These are phyloP conservation scores for Galeopterus variegatus DNA, from an alignment of 2,113 vertebrate genomes.

Conservation along the genomic window DNA sequence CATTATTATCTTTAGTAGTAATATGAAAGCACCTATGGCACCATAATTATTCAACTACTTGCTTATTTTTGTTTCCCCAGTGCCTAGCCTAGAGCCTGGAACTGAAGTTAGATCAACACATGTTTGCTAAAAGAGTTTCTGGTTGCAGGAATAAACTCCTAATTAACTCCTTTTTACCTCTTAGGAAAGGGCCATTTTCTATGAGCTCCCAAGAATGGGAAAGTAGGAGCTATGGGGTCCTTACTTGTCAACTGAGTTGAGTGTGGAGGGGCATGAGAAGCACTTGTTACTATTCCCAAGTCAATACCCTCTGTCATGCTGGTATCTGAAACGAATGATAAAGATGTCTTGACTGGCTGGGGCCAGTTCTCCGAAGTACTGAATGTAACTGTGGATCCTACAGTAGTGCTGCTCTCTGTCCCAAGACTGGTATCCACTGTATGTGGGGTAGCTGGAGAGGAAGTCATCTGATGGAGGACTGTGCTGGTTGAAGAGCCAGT, in stretches of 20 bases:
- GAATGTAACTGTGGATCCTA: neutral
- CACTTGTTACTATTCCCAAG: neutral
- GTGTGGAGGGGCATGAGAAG: neutral
- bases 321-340: neutral
- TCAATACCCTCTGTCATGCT: neutral
- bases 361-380: neutral
- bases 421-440: too few species aligned
- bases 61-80: neutral
- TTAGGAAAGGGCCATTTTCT: neutral
- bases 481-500: neutral
- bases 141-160: neutral
- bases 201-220: neutral
- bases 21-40: neutral
- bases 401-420: neutral
- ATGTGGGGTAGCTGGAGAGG: neutral
- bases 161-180: neutral
- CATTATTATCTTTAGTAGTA: too few species aligned
- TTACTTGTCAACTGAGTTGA: slow-evolving; percentile 32
- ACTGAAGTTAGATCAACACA: neutral
- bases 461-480: neutral
- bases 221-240: neutral
- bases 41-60: neutral
- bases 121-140: neutral
- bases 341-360: neutral
- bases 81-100: neutral